These are phyloP conservation scores for Catajapyx aquilonaris DNA, from an alignment of 1,140 invertebrate genomes.

Conservation along the genomic window DNA sequence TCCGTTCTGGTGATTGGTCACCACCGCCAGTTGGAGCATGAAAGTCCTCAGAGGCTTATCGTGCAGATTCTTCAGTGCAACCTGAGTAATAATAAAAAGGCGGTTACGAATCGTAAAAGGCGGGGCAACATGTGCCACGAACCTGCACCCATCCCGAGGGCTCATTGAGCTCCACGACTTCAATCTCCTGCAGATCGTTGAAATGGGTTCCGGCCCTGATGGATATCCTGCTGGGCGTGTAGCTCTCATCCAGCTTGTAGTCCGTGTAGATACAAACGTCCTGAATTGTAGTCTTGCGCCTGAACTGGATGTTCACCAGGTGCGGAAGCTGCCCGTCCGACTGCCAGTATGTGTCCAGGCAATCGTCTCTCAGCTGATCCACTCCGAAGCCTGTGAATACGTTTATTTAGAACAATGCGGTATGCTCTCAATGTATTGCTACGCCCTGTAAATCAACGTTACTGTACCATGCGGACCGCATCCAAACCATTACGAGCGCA, in stretches of 20 bases:
- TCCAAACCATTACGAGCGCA: no score
- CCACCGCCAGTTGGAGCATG: constrained; percentile 91
- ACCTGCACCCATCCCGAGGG: constrained; percentile 91
- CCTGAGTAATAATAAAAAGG: no score
- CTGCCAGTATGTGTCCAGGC: constrained; percentile 96
- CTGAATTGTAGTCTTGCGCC: constrained; percentile 80
- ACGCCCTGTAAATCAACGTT: no score
- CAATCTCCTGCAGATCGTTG: constrained; percentile 93
- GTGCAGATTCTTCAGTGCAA: constrained; percentile 73
- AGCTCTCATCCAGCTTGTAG: constrained; percentile 96
- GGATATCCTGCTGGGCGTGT: constrained; percentile 90
- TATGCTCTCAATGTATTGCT: no score
- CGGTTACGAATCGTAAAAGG: no score
- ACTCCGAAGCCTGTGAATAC: constrained; percentile 96
- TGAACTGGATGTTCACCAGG: constrained; percentile 93
- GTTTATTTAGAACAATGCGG: no score
- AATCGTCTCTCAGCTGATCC: constrained; percentile 84
- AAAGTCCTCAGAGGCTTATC: constrained; percentile 77
- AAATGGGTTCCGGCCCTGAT: constrained; percentile 88
- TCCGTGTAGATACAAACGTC: constrained; percentile 95
- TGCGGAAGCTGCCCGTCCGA: constrained; percentile 96
- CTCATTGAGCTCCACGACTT: constrained; percentile 83
- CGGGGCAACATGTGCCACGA: no score
- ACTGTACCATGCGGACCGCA: no score
- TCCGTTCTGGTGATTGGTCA: constrained; percentile 97